phyloP scores from a whole-genome alignment of 2,797 vertebrate genomes.

The Cirrhinus molitorella region DNA sequence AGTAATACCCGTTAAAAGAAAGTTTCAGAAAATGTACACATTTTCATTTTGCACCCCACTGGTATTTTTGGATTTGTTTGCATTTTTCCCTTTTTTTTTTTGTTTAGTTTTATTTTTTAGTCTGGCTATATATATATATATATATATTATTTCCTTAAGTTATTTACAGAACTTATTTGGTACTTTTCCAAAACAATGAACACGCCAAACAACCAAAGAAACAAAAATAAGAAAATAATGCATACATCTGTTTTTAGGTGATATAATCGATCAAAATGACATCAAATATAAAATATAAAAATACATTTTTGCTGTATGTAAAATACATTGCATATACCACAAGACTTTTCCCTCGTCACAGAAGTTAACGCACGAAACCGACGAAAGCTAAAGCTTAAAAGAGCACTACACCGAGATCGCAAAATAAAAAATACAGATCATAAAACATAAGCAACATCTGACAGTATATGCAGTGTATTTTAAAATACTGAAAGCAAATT shows the following conservation, averaged over 20 bases:
- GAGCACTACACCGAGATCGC: conserved; percentile 52
- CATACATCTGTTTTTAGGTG: conserved; percentile 37
- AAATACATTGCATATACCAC: conserved; percentile 60
- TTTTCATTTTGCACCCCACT: conserved; percentile 64
- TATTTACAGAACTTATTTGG: conserved; percentile 81
- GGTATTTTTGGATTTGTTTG: conserved; percentile 51
- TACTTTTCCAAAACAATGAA: conserved; percentile 64
- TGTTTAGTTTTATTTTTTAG: conserved; percentile 54
- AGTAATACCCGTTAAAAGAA: conserved; percentile 72
- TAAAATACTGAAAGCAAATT: conserved; percentile 56
- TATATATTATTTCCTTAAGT: conserved; percentile 76
- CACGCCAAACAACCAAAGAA: conserved; percentile 19
- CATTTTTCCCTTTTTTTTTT: conserved; percentile 59
- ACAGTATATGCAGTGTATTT: conserved; percentile 63
- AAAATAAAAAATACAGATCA: conserved; percentile 55
- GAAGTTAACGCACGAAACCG: conserved; percentile 34
- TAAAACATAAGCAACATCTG: conserved; percentile 65
- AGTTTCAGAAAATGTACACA: conserved; percentile 69
- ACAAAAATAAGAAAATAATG: conserved; percentile 48
- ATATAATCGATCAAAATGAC: conserved; percentile 23
- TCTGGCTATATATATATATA: conserved; percentile 66
- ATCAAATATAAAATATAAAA: conserved; percentile 61
- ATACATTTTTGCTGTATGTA: conserved; percentile 58
- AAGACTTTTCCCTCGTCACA: conserved; percentile 43
- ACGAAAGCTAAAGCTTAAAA: conserved; percentile 39